Conservation (phyloP, 2,113 vertebrate species). For the Malaclemys terrapin region DNA sequence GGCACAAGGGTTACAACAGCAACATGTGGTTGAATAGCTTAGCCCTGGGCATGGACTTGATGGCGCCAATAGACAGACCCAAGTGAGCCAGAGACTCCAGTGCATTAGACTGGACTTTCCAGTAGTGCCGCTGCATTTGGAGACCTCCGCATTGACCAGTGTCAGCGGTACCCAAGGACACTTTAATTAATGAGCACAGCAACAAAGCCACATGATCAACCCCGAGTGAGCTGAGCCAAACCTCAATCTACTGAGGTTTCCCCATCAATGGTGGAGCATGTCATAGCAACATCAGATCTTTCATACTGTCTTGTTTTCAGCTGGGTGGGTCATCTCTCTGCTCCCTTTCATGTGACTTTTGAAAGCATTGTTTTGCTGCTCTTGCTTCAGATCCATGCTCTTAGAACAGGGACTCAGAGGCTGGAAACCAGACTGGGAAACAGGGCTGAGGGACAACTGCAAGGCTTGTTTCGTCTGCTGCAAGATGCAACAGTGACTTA, state of each 20-base stretch:
- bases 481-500: constrained; percentile 30
- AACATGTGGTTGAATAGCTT: neutral
- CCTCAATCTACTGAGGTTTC: neutral
- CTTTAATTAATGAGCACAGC: neutral
- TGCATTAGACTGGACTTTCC: neutral
- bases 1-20: neutral
- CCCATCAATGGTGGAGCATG: neutral
- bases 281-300: neutral
- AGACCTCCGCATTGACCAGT: neutral
- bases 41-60: neutral
- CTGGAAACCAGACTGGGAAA: neutral
- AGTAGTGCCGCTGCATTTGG: neutral
- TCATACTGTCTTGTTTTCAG: neutral
- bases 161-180: neutral
- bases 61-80: neutral
- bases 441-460: neutral
- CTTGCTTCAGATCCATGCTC: neutral
- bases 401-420: neutral
- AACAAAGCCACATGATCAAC: neutral
- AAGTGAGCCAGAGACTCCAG: neutral
- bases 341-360: constrained; percentile 36
- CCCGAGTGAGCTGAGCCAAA: neutral
- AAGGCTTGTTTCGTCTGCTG: neutral
- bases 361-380: constrained; percentile 24
- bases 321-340: neutral